Conservation (phyloP, 2,797 vertebrate species). For the Balearica regulorum region DNA sequence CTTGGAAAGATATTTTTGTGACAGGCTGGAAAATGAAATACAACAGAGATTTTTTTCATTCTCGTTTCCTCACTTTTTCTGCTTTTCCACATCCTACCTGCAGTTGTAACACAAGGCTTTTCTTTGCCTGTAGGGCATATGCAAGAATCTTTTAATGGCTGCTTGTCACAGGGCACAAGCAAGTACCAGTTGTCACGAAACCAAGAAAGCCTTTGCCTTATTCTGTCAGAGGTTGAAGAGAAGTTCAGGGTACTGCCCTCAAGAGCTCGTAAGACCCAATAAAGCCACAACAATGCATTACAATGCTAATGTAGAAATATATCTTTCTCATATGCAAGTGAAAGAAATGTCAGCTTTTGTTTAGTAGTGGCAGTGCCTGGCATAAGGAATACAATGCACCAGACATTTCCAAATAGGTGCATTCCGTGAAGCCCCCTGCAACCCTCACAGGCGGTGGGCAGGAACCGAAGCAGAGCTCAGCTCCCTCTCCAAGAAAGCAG, state of each 20-base stretch:
- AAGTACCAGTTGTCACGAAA: neutral
- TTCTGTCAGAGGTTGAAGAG: neutral
- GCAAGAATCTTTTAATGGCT: neutral
- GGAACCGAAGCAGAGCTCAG: neutral
- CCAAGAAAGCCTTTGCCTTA: neutral
- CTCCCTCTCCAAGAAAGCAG: neutral
- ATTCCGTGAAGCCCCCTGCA: neutral
- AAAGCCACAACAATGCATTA: neutral
- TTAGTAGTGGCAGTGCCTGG: neutral
- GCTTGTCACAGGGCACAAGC: neutral
- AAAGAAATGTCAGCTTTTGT: neutral
- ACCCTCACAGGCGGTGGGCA: fast-evolving
- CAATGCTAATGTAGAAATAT: fast-evolving
- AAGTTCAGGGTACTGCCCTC: neutral
- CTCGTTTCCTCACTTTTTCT: neutral
- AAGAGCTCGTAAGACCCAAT: neutral
- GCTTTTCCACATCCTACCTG: neutral
- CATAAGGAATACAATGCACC: neutral
- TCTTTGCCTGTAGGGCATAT: neutral
- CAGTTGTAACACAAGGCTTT: neutral
- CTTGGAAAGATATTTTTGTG: neutral
- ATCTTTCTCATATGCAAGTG: neutral
- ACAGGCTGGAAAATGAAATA: neutral
- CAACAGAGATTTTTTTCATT: neutral
- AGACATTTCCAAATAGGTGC: neutral